Evolutionary conservation across 2,113 vertebrate species (phyloP).

Genomic region (Coturnix japonica): DNA sequence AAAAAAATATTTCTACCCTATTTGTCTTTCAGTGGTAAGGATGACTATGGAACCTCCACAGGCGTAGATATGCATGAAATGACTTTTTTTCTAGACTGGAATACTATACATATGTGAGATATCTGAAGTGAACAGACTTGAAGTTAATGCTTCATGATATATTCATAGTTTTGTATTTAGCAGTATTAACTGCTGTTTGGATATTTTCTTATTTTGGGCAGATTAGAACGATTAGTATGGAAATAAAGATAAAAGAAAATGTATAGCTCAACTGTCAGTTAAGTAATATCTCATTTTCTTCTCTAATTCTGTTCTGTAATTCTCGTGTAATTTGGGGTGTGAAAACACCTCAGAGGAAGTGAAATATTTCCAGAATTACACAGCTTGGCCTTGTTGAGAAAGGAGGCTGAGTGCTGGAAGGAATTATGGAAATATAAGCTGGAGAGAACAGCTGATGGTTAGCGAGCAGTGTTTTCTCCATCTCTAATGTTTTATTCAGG

Average conservation of each 20-base stretch:
- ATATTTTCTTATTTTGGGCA: not conserved
- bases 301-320: not conserved
- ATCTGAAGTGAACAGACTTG: not conserved
- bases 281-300: not conserved
- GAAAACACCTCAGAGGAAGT: not conserved
- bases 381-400: not conserved
- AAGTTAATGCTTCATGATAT: not conserved
- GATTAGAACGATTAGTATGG: not conserved
- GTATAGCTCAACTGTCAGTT: not conserved
- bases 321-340: not conserved
- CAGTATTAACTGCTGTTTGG: not conserved
- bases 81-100: rapidly evolving
- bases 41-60: not conserved
- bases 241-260: not conserved
- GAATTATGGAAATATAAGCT: not conserved
- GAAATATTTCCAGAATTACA: not conserved
- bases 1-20: rapidly evolving
- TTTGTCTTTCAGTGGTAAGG: not conserved
- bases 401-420: not conserved
- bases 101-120: not conserved
- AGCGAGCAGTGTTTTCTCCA: not conserved
- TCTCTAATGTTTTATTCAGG: not conserved
- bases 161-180: not conserved
- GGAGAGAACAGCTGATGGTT: not conserved
- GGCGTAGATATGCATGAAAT: not conserved